Evolutionary conservation across 1,140 invertebrate species (phyloP).

Genomic region (Drosophila grimshawi): DNA sequence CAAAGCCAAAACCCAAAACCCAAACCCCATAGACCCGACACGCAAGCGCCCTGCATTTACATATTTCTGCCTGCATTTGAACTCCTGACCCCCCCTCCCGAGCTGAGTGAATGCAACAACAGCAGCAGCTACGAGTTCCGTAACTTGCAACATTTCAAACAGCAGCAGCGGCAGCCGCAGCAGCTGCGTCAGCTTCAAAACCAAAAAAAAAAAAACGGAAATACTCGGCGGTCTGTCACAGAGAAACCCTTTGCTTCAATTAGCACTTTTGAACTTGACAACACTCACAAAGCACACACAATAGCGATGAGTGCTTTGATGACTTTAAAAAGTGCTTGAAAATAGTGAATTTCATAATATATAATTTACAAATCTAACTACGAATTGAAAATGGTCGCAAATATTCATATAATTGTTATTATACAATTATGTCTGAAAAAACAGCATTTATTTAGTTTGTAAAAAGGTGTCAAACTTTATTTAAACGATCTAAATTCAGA

Average conservation of each 20-base stretch:
- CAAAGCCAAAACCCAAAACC: conserved; percentile 1
- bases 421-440: too few species aligned
- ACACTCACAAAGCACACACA: conserved; percentile 11
- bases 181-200: conserved; percentile 42
- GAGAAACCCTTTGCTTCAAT: conserved; percentile 61
- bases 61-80: conserved; percentile 79
- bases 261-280: conserved; percentile 77
- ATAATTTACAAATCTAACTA: too few species aligned
- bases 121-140: neutral
- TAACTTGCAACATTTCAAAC: conserved; percentile 1
- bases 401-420: too few species aligned
- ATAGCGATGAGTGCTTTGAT: neutral
- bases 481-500: too few species aligned
- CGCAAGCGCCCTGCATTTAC: conserved; percentile 79
- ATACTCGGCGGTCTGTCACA: conserved; percentile 53
- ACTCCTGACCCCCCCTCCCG: conserved; percentile 49
- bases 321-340: neutral
- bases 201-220: conserved; percentile 53
- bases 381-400: too few species aligned
- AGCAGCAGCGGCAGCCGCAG: conserved; percentile 3
- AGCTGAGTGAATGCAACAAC: conserved; percentile 34
- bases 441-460: too few species aligned
- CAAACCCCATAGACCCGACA: conserved; percentile 31
- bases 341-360: too few species aligned
- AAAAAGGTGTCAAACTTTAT: too few species aligned